Evolutionary conservation across 1,140 invertebrate genomes (phyloP).

Genomic region (Chelonus insularis): DNA sequence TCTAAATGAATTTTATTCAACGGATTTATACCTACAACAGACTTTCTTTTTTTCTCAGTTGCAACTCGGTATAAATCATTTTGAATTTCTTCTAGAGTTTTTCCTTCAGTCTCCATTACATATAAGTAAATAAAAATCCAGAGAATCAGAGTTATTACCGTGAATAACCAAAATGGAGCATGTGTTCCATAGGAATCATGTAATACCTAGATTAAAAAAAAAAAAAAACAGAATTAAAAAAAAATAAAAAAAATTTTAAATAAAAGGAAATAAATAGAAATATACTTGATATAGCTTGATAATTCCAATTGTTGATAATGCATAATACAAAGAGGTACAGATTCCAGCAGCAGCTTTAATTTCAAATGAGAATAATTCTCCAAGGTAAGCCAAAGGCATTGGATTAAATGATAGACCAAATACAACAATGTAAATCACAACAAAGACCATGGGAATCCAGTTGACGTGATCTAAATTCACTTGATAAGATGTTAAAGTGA

Average conservation of each 20-base stretch:
- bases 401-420: constrained; percentile 56
- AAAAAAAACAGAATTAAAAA: background rate
- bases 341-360: constrained; percentile 56
- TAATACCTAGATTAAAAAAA: constrained; percentile 38
- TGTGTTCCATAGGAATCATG: constrained; percentile 59
- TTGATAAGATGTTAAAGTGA: constrained; percentile 61
- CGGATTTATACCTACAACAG: background rate
- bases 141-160: constrained; percentile 60
- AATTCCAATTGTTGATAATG: constrained; percentile 44
- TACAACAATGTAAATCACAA: constrained; percentile 50
- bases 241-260: background rate
- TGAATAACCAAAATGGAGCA: constrained; percentile 64
- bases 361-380: constrained; percentile 57
- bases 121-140: constrained; percentile 62
- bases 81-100: constrained; percentile 65
- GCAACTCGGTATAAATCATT: background rate
- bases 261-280: constrained; percentile 4
- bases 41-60: background rate
- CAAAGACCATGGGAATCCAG: constrained; percentile 47
- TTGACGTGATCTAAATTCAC: constrained; percentile 51
- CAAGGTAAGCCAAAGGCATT: constrained; percentile 52
- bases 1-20: background rate
- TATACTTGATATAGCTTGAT: constrained; percentile 57
- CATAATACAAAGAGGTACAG: constrained; percentile 51
- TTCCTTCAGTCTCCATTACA: constrained; percentile 70